Evolutionary conservation across 1,140 invertebrate species (phyloP).

Genomic region (Ectropis grisescens): DNA sequence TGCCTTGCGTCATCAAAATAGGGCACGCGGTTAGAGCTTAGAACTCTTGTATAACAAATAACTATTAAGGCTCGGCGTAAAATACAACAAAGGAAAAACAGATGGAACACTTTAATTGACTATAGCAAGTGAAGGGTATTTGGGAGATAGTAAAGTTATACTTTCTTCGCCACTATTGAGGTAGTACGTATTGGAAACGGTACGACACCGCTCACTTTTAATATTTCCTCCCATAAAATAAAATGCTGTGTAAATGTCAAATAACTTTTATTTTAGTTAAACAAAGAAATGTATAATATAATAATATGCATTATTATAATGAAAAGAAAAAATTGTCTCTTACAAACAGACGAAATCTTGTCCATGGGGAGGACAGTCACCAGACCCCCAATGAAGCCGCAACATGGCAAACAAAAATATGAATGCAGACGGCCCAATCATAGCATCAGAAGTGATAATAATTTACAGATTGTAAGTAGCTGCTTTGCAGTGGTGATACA

Average conservation of each 20-base stretch:
- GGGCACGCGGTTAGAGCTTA: too few relatives aligned
- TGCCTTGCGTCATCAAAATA: too few relatives aligned
- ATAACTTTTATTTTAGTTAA: slow-evolving; percentile 69
- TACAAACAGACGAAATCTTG: slow-evolving; percentile 48
- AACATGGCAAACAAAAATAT: slow-evolving; percentile 39
- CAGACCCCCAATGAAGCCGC: slow-evolving; percentile 47
- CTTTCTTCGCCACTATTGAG: too few relatives aligned
- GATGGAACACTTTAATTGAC: too few relatives aligned
- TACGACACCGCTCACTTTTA: too few relatives aligned
- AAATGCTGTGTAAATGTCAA: slow-evolving; percentile 46
- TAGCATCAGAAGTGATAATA: background rate
- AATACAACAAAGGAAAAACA: too few relatives aligned
- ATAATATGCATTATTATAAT: slow-evolving; percentile 32
- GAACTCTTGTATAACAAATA: too few relatives aligned
- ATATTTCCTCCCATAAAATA: too few relatives aligned
- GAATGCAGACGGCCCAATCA: slow-evolving; percentile 35
- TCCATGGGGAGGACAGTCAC: slow-evolving; percentile 54
- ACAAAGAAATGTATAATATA: slow-evolving; percentile 59
- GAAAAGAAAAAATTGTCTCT: slow-evolving; percentile 49
- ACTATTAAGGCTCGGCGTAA: too few relatives aligned
- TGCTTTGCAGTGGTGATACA: background rate
- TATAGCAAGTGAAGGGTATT: too few relatives aligned
- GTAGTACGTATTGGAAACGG: too few relatives aligned
- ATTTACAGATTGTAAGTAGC: slow-evolving; percentile 1
- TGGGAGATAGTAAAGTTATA: too few relatives aligned